Evolutionary conservation across 2,797 vertebrate species (phyloP).

Genomic region (Mormyrops boulengeri): DNA sequence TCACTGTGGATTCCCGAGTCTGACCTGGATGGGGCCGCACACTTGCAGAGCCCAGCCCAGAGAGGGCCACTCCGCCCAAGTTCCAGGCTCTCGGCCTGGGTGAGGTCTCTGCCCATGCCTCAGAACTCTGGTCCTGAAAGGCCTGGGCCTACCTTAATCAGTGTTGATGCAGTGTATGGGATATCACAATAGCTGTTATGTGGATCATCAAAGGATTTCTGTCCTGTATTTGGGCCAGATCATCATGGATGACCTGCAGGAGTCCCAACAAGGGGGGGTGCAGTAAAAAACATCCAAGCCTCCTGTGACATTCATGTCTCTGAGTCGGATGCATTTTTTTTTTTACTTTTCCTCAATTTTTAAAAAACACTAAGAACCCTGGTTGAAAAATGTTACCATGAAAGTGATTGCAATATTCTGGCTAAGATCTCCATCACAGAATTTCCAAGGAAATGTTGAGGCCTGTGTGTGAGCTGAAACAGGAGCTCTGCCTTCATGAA

Average conservation of each 20-base stretch:
- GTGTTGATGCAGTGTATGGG: neutral
- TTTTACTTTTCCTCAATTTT: neutral
- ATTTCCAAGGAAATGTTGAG: neutral
- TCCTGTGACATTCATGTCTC: neutral
- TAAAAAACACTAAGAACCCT: neutral
- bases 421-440: neutral
- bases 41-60: neutral
- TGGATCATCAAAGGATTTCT: neutral
- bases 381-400: neutral
- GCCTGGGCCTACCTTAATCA: neutral
- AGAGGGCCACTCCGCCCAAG: neutral
- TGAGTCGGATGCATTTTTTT: neutral
- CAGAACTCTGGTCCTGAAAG: neutral
- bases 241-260: neutral
- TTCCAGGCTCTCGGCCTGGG: neutral
- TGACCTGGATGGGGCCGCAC: neutral
- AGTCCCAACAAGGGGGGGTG: neutral
- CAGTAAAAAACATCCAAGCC: neutral
- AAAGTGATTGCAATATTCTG: neutral
- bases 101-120: neutral
- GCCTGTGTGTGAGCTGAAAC: neutral
- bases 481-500: neutral
- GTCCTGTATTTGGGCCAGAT: neutral
- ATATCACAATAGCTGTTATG: neutral
- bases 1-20: neutral